Base-by-base conservation (phyloP, 2,888 invertebrate species). In the Macaria notata region DNA sequence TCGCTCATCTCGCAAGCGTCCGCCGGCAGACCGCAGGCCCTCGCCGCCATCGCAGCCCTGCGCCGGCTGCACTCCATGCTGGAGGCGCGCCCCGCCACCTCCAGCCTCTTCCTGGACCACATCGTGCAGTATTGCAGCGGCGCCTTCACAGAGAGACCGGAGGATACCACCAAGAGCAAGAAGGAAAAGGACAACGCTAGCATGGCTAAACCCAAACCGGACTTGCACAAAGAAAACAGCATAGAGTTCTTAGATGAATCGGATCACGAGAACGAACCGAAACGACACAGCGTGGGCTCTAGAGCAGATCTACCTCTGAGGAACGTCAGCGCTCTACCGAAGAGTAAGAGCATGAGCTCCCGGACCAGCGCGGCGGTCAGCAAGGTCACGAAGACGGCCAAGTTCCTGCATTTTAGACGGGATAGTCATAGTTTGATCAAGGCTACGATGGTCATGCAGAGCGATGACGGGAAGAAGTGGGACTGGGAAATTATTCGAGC, bases 401-500 rank as follows among this genome's bases (percentile, higher is more conserved):
- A 91, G 65, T 84, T 93, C 59, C 82, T 93, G 56, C 92, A 92
- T 58, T 83, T 93, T 93, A 62, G 94, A 93, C 57, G 93, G 49
- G 94, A 94, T 59, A 88, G 92, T 68, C 94, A 95, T 74, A 94
- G 93, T 68, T 84, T 95, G 63, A 93, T 98, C 19, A 94, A 95
- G 72, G 96, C 97, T 67, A 96, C 97, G 2, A 94, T 95, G 64
- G 98, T 98, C 3, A 92, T 97, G 70, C 92, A 93, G 55, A 94
- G 94, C 58, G 95, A 96, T 69, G 97, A 97, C 73, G 95, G 95
- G 4, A 94, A 94, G 58, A 93, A 94, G 0, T 98, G 98, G 98
- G 96, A 98, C 79, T 98, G 98, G 98, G 95, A 96, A 71, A 93
- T 97, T n/a, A 95, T 98, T 62, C 93, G 95, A 62, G 94, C 96